Evolutionary conservation across 2,888 invertebrate species (phyloP).

Genomic region (Rhingia rostrata): DNA sequence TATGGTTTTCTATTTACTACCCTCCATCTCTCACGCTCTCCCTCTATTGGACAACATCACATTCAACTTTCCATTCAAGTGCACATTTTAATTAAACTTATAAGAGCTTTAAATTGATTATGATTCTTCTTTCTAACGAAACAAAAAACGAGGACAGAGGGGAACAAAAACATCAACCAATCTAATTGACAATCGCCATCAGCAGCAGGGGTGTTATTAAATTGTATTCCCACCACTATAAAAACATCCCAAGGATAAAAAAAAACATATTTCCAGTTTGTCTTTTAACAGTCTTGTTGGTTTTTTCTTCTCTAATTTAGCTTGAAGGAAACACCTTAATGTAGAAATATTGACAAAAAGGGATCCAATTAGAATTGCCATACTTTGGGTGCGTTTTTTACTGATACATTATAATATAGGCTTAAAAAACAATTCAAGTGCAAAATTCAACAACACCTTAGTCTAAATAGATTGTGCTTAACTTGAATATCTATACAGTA

Average conservation of each 20-base stretch:
- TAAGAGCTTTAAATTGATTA: conserved; percentile 62
- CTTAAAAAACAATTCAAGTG: no score
- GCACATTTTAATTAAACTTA: conserved; percentile 70
- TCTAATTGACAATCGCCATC: conserved; percentile 39
- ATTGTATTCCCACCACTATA: conserved; percentile 15
- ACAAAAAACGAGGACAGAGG: background rate
- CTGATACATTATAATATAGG: no score
- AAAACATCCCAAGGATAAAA: background rate
- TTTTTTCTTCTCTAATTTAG: no score
- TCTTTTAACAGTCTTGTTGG: background rate
- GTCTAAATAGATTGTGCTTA: no score
- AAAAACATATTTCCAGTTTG: conserved; percentile 16
- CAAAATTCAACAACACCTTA: no score
- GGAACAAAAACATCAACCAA: conserved; percentile 15
- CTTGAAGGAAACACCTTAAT: no score
- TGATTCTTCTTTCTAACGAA: conserved; percentile 15
- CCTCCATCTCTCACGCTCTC: conserved; percentile 11
- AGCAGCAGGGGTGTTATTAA: conserved; percentile 25
- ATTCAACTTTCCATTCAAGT: conserved; percentile 66
- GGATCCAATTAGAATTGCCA: no score
- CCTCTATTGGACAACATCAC: background rate
- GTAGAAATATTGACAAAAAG: no score
- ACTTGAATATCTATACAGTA: no score
- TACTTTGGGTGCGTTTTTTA: no score
- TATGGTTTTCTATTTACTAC: conserved; percentile 26